Evolutionary conservation across 2,888 invertebrate species (phyloP).

Genomic region (Abrostola tripartita): DNA sequence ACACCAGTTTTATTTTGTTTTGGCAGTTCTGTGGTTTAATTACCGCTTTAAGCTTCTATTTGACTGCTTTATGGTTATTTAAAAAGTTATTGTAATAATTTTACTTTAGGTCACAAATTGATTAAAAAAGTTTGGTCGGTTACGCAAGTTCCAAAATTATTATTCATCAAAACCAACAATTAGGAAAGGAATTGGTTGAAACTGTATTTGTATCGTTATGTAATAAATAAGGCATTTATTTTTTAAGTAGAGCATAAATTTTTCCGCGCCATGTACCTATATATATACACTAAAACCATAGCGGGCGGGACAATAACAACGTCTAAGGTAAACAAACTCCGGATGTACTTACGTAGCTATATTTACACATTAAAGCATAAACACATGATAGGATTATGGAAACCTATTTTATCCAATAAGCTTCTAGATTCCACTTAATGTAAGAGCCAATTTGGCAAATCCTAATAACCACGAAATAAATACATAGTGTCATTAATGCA

Average conservation of each 20-base stretch:
- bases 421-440: conserved; percentile 23
- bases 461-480: conserved; percentile 14
- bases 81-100: conserved; percentile 12
- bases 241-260: conserved; percentile 10
- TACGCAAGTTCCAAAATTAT: conserved; percentile 8
- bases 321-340: conserved; percentile 20
- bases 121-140: conserved; percentile 21
- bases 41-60: conserved; percentile 38
- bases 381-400: conserved; percentile 31
- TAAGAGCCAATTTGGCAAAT: conserved; percentile 41
- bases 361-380: conserved; percentile 18
- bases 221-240: conserved; percentile 23
- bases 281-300: conserved; percentile 1
- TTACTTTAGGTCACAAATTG: conserved; percentile 8
- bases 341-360: not conserved
- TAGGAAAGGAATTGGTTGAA: conserved; percentile 4
- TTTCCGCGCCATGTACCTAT: conserved; percentile 7
- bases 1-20: conserved; percentile 38
- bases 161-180: conserved; percentile 9
- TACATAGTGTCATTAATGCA: conserved; percentile 7
- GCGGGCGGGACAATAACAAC: conserved; percentile 18
- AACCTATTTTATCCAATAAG: conserved; percentile 33
- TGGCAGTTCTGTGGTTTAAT: conserved; percentile 29
- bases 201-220: too few species aligned
- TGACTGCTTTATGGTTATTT: conserved; percentile 32